Base-by-base conservation (phyloP, 2,797 vertebrate species). In the Telmatherina bonti region DNA sequence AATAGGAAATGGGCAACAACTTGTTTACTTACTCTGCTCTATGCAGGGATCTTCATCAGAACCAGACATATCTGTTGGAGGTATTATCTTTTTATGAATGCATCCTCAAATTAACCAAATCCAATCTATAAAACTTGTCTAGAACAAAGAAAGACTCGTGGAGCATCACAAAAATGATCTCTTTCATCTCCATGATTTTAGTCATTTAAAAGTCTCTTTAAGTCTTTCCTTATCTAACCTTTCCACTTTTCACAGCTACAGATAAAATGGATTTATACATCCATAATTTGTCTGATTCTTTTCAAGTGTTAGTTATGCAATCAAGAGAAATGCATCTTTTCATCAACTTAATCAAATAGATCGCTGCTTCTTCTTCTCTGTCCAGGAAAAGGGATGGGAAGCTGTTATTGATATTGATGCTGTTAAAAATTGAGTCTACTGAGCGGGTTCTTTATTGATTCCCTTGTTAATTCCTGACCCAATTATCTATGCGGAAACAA, bases 111-210 rank as follows among this genome's bases (percentile, higher is more conserved):
- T 52, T 15, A 26, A 33, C 36, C 35, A n/a, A 74, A 78, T 77
- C 38, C 45, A 82, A 81, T 78, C 57, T 65, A 57, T 75, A 57
- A 55, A 79, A 73, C 52, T 18, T 70, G 36, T 67, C 51, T 38
- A 38, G 54, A 72, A 36, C 38, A 51, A 20, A 73, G 8, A 0
- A 38, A 62, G 56, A 15, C 3, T 61, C 65, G 69, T 70, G 59
- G 60, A 69, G 72, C 59, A 27, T 51, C 38, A 68, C 65, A 60
- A 38, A 43, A 62, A 8, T 20, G 2, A 20, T 16, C 15, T 43
- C 10, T 20, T 43, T 43, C 15, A 6, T 43, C 41, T 18, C 41
- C 41, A 43, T 7, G 6, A 45, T 43, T 45, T 45, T 45, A 45
- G 16, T 20, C 18, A 45, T 20, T 7, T 8, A 20, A 16, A n/a